phyloP scores from a whole-genome alignment of 23 tunicate genomes.

The Ciona savignyi region DNA sequence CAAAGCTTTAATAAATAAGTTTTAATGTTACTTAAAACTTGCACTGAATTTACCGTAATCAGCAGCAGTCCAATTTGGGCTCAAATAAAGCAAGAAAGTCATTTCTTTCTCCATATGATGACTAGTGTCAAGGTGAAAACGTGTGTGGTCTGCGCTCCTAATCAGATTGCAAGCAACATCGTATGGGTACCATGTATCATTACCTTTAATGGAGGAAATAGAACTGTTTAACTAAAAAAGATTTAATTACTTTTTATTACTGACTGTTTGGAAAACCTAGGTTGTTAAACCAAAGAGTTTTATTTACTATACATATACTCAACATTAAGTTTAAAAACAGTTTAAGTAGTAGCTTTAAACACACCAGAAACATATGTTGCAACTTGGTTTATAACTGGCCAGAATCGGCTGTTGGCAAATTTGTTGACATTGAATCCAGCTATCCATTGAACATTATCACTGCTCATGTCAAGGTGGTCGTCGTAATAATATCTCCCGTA shows the following conservation, averaged over 20 bases:
- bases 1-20: no score
- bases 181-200: conserved; percentile 84
- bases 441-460: conserved; percentile 91
- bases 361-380: conserved; percentile 51
- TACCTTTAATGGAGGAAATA: no score
- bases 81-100: conserved; percentile 74
- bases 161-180: conserved; percentile 72
- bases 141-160: conserved; percentile 73
- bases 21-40: no score
- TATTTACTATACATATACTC: no score
- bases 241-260: no score
- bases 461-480: conserved; percentile 43
- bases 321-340: no score
- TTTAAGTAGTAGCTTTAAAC: no score
- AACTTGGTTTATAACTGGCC: conserved; percentile 70
- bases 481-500: conserved; percentile 72
- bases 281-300: no score
- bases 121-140: conserved; percentile 66
- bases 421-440: conserved; percentile 64
- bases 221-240: no score
- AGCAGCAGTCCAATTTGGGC: conserved; percentile 82
- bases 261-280: no score
- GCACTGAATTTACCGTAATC: conserved; percentile 63
- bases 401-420: conserved; percentile 47
- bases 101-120: conserved; percentile 37